These are phyloP conservation scores for Morinoia aosen DNA, from an alignment of 2,888 invertebrate species.

Conservation along the genomic window DNA sequence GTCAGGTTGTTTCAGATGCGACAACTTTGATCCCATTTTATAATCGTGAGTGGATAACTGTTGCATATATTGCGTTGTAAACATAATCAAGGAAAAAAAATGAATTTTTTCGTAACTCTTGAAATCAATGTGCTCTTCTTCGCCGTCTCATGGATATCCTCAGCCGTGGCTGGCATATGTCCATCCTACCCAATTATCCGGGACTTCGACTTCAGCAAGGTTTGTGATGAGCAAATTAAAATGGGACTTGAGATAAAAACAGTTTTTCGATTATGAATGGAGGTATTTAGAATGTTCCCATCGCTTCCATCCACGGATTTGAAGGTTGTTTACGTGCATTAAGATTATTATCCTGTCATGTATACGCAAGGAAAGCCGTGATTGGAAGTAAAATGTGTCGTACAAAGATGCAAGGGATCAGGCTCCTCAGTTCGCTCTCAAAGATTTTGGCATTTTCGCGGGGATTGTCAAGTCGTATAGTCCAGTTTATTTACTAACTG, in stretches of 20 bases:
- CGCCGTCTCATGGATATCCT: background rate
- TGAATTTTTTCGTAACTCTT: background rate
- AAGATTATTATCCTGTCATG: too few species aligned
- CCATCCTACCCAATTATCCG: constrained; percentile 63
- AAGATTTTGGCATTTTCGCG: too few species aligned
- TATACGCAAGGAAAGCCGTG: too few species aligned
- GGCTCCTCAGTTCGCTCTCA: too few species aligned
- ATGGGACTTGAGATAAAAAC: background rate
- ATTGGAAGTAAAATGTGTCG: too few species aligned
- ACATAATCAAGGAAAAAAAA: background rate
- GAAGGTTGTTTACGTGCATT: too few species aligned
- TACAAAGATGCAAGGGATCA: too few species aligned
- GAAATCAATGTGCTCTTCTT: background rate
- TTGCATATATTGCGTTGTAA: background rate
- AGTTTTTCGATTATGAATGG: too few species aligned
- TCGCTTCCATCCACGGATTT: too few species aligned
- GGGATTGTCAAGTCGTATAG: too few species aligned
- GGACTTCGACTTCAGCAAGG: constrained; percentile 65
- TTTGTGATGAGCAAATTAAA: constrained; percentile 43
- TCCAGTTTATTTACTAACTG: too few species aligned
- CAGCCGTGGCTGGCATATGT: constrained; percentile 53
- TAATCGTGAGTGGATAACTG: background rate
- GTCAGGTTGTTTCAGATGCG: background rate
- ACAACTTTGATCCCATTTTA: background rate
- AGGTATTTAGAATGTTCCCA: too few species aligned